Base-by-base conservation (phyloP, 2,888 invertebrate species). In the Latheticus oryzae region DNA sequence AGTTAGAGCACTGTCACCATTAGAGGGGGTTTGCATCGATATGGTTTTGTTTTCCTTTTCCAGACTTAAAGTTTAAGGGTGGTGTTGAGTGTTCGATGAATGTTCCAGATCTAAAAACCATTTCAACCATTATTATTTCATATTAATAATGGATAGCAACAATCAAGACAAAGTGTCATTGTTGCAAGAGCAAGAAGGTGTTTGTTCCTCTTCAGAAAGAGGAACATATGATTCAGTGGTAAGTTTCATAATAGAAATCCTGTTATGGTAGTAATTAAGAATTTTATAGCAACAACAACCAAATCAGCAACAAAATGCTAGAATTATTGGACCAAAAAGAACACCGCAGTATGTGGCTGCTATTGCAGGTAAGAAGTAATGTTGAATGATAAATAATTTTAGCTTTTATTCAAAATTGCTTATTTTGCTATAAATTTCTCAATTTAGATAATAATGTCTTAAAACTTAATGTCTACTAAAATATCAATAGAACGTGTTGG, bases 281-380 rank as follows among this genome's bases (percentile, higher is more conserved):
- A 1, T 5, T 30, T 37, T 8, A 8, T 1, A 37, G 5, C 12
- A 33, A 4, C 4, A 26, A 24, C 17, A 37, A n/a, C 47, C 8
- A 13, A 5, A 9, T 7, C 47, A 32, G 9, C 37, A 38, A 28
- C 12, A 16, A 8, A 17, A 26, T 9, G 21, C 11, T 5, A 38
- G 28, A 12, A 51, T 21, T 7, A 38, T 15, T 12, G 8, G 12
- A 8, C 28, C 52, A 3, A 5, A 24, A 23, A 84, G 82, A 67
- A 71, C 84, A 26, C 85, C 86, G 0, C 88, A 88, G 73, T 87
- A 87, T 69, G 76, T 86, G 17, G 87, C 87, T 8, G 85, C 87
- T 7, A 68, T 88, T 28, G 79, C 87, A 69, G 85, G 85, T 86
- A 74, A 66, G 7, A n/a, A n/a, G n/a, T n/a, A n/a, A n/a, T n/a